A percentile compares a stretch with the other conserved stretches of the same genome.
Conservation (phyloP, 2,888 invertebrate species). For the Phyllotreta striolata region DNA sequence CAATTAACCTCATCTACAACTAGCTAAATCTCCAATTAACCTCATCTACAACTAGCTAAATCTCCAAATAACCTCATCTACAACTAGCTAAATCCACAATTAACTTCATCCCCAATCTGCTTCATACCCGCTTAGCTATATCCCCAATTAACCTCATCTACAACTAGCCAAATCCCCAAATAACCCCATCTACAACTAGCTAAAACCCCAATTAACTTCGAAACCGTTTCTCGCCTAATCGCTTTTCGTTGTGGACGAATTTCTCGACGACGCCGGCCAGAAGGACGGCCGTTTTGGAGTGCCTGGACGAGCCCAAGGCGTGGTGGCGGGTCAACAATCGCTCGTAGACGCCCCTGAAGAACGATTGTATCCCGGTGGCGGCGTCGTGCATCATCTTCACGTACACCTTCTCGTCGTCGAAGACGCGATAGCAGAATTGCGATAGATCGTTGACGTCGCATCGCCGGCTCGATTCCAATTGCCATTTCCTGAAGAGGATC, state of each 20-base stretch:
- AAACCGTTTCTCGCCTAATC: conserved; percentile 42
- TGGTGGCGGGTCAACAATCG: conserved; percentile 37
- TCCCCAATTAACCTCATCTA: no score
- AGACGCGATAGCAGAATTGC: conserved; percentile 31
- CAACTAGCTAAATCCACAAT: no score
- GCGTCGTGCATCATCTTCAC: conserved; percentile 47
- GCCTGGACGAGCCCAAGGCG: conserved; percentile 46
- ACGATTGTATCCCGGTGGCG: conserved; percentile 52
- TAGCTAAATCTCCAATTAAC: no score
- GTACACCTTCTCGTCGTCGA: conserved; percentile 43
- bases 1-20: no score
- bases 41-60: no score
- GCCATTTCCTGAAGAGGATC: conserved; percentile 32
- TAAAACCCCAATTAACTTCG: background rate
- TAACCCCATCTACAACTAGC: no score
- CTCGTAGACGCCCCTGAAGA: conserved; percentile 51
- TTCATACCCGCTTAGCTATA: no score
- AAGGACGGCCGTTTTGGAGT: conserved; percentile 20
- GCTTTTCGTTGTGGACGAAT: no score
- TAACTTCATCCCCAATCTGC: no score
- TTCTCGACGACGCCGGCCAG: conserved; percentile 4
- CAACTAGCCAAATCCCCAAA: no score
- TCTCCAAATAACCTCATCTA: no score
- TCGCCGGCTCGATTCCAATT: background rate
- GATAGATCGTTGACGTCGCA: conserved; percentile 4